Percentiles rank a stretch among this genome's conserved stretches.
These are phyloP conservation scores for Allolobophora icterica DNA, from an alignment of 2,888 invertebrate species.

Conservation along the genomic window DNA sequence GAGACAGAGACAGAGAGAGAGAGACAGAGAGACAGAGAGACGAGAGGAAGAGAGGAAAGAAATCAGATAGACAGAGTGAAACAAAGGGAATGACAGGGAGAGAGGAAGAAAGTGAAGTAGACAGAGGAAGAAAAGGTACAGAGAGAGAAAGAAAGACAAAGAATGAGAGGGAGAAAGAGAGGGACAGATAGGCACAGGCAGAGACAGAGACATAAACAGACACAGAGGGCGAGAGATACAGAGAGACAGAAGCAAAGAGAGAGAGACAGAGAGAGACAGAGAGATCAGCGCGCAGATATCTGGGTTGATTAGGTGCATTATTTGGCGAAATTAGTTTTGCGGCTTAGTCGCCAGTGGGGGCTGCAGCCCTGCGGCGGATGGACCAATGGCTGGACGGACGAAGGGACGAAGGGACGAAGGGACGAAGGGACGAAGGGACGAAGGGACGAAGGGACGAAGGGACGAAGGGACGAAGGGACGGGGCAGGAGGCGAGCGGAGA, in stretches of 20 bases:
- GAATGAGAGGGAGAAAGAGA: neutral
- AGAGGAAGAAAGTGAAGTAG: neutral
- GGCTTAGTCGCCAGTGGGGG: slow-evolving; percentile 12
- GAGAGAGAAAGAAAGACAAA: neutral
- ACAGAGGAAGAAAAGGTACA: neutral
- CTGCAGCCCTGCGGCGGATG: neutral
- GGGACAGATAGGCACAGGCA: too few species aligned
- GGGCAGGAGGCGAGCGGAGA: neutral
- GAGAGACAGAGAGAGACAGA: too few species aligned
- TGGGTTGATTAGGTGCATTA: slow-evolving; percentile 27
- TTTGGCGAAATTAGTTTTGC: slow-evolving; percentile 26
- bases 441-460: neutral
- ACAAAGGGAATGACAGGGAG: neutral
- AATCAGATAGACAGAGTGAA: too few species aligned
- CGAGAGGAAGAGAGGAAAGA: neutral
- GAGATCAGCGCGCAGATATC: neutral
- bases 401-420: neutral
- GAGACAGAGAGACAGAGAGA: neutral
- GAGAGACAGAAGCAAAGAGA: too few species aligned
- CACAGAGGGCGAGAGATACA: too few species aligned
- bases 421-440: neutral
- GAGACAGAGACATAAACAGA: too few species aligned
- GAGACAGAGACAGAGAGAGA: neutral
- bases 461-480: neutral
- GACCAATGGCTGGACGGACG: slow-evolving; percentile 12